phyloP scores from a whole-genome alignment of 2,797 vertebrate genomes.

The Megaceryle alcyon region DNA sequence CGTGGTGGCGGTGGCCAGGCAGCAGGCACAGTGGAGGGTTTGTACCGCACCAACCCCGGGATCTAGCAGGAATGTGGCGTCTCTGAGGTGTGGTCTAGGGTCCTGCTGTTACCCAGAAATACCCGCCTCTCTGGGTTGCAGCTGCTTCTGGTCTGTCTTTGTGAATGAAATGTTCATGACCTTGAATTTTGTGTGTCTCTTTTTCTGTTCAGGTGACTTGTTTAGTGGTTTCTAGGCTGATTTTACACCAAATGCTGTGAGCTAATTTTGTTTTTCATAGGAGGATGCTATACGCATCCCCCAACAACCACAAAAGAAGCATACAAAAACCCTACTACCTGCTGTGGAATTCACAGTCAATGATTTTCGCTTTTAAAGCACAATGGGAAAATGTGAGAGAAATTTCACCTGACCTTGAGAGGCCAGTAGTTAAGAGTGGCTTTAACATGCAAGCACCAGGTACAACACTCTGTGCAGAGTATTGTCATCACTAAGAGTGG shows the following conservation, averaged over 20 bases:
- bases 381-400: neutral
- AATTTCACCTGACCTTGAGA: neutral
- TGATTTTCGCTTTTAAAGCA: neutral
- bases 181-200: neutral
- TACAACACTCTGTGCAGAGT: neutral
- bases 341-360: neutral
- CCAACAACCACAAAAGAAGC: neutral
- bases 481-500: fast-evolving
- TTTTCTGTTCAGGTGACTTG: neutral
- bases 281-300: fast-evolving
- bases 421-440: neutral
- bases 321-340: fast-evolving
- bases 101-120: neutral
- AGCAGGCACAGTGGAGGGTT: neutral
- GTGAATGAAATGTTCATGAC: neutral
- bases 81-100: neutral
- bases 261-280: neutral
- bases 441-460: fast-evolving
- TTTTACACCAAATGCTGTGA: neutral
- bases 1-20: fast-evolving
- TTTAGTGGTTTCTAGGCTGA: neutral
- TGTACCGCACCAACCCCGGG: no score
- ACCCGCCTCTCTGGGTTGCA: neutral
- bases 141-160: neutral
- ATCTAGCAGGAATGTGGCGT: neutral